Conservation (phyloP, 2,888 invertebrate genomes). For the Eupithecia inturbata region DNA sequence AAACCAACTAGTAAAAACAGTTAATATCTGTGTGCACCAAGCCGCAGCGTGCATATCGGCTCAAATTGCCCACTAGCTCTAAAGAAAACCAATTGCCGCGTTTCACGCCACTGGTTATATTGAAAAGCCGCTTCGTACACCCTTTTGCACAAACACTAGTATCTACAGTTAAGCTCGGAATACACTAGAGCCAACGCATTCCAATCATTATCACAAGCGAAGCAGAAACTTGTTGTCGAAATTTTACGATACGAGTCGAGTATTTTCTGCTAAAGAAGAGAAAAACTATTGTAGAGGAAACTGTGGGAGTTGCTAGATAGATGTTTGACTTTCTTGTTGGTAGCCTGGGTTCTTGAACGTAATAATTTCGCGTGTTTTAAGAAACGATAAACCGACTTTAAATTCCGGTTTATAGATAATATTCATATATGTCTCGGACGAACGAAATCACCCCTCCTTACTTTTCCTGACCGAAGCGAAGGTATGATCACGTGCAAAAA, state of each 20-base stretch:
- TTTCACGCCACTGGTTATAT: constrained; percentile 73
- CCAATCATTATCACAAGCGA: background rate
- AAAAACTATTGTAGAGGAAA: background rate
- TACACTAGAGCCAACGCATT: constrained; percentile 40
- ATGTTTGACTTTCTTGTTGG: too few species aligned
- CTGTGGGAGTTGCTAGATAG: background rate
- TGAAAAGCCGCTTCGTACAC: constrained; percentile 70
- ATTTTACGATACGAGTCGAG: background rate
- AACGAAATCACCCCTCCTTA: too few species aligned
- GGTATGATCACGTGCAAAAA: too few species aligned
- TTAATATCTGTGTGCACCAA: constrained; percentile 40
- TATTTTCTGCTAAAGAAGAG: background rate
- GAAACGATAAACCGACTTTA: too few species aligned
- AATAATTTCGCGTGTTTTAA: too few species aligned
- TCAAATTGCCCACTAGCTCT: constrained; percentile 45
- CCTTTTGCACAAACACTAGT: constrained; percentile 58
- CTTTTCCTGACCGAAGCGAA: too few species aligned
- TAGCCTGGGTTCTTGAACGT: too few species aligned
- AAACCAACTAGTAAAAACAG: constrained; percentile 17
- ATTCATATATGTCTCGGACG: too few species aligned
- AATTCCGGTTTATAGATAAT: too few species aligned
- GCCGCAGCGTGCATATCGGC: constrained; percentile 35
- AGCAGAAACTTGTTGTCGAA: background rate
- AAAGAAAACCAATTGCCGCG: constrained; percentile 73
- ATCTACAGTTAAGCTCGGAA: constrained; percentile 43